phyloP scores from a whole-genome alignment of 2,797 vertebrate genomes.

The Botia almorhae region DNA sequence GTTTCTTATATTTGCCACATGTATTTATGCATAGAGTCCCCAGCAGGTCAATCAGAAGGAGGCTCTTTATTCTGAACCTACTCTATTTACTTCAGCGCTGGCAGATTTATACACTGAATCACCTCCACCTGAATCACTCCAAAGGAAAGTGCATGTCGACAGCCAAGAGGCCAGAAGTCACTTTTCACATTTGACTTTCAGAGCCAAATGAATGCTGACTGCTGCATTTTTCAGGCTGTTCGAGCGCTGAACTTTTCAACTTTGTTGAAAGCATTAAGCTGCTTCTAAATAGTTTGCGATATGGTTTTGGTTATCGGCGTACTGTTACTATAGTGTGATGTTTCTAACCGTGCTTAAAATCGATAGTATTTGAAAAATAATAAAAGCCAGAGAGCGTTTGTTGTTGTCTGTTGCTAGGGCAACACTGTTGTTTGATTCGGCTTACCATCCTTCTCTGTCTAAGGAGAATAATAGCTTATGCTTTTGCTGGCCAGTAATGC shows the following conservation, averaged over 20 bases:
- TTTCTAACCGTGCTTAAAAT: background rate
- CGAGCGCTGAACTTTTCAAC: constrained; percentile 28
- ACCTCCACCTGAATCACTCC: constrained; percentile 2
- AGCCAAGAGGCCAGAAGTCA: constrained; percentile 12
- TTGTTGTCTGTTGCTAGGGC: constrained; percentile 19
- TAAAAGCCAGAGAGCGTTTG: constrained; percentile 1
- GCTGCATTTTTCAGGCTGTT: constrained; percentile 17
- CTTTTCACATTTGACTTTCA: constrained; percentile 30
- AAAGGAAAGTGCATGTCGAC: background rate
- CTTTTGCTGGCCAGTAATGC: background rate
- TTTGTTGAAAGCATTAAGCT: constrained; percentile 3
- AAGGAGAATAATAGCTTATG: background rate
- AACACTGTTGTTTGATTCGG: background rate
- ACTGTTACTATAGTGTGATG: background rate
- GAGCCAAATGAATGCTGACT: constrained; percentile 27
- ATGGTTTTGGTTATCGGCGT: background rate
- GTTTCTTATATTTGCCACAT: constrained; percentile 3
- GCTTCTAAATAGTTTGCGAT: constrained; percentile 34
- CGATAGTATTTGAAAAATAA: constrained; percentile 7
- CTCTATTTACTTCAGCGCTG: constrained; percentile 20
- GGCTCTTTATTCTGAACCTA: background rate
- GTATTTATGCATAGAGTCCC: constrained; percentile 14
- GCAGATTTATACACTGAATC: constrained; percentile 3
- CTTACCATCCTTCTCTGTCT: background rate
- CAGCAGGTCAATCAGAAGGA: background rate